Conservation (phyloP, 2,888 invertebrate species). For the Caenorhabditis angaria region DNA sequence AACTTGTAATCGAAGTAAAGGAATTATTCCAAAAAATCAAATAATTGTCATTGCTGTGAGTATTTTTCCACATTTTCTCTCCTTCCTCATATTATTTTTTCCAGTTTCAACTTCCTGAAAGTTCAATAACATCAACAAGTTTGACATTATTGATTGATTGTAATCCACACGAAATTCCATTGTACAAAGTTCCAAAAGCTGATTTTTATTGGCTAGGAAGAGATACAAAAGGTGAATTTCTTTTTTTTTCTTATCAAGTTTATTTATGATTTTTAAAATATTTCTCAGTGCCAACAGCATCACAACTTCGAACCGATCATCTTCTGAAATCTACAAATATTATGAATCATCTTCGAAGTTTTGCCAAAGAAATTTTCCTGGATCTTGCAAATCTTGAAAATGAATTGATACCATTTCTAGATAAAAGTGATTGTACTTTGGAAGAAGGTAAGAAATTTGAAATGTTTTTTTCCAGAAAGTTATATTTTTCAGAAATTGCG, state of each 20-base stretch:
- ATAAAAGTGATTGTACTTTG: background rate
- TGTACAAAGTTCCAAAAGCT: slow-evolving; percentile 26
- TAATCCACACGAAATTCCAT: slow-evolving; percentile 36
- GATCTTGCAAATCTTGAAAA: background rate
- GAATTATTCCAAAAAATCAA: slow-evolving; percentile 27
- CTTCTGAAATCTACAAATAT: background rate
- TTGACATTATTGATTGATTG: slow-evolving; percentile 34
- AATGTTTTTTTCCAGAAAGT: background rate
- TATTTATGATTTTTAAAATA: background rate
- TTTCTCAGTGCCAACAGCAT: background rate
- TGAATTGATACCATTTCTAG: background rate
- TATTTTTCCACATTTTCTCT: background rate
- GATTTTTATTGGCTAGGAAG: slow-evolving; percentile 45
- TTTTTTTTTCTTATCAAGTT: background rate
- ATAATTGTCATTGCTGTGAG: slow-evolving; percentile 24
- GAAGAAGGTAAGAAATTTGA: background rate
- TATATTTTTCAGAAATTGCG: background rate
- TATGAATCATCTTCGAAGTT: background rate
- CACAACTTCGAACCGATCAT: background rate
- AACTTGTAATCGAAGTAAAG: slow-evolving; percentile 28
- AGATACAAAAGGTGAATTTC: slow-evolving; percentile 19
- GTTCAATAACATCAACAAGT: slow-evolving; percentile 11
- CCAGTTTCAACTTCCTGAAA: slow-evolving; percentile 38
- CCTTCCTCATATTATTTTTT: background rate
- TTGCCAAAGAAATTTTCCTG: background rate